Percentiles rank a stretch among this genome's conserved stretches.
These are phyloP conservation scores for Mactromeris polynyma DNA, from an alignment of 2,888 invertebrate genomes.

Conservation along the genomic window DNA sequence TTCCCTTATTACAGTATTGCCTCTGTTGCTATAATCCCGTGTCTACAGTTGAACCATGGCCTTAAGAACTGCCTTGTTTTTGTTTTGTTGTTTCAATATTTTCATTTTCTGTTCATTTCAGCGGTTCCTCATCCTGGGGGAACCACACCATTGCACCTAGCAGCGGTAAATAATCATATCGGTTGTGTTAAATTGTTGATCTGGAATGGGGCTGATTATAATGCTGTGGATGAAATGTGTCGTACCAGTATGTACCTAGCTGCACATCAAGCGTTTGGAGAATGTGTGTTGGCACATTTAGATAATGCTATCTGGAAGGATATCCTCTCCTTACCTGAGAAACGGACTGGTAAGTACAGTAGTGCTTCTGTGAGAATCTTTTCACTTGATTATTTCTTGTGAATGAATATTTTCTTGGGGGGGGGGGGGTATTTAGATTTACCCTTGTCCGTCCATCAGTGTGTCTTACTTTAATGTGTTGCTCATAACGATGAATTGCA, in stretches of 20 bases:
- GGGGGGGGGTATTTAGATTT: no score
- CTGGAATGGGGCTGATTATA: slow-evolving; percentile 86
- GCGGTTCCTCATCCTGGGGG: slow-evolving; percentile 85
- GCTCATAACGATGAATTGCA: no score
- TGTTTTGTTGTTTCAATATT: neutral
- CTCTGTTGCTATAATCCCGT: no score
- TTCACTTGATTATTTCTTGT: no score
- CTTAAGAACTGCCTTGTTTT: neutral
- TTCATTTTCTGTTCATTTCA: slow-evolving; percentile 24
- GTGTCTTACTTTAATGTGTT: no score
- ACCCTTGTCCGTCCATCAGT: no score
- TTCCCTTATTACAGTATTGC: no score
- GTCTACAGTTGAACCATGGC: no score
- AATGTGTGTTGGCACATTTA: slow-evolving; percentile 84
- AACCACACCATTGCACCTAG: slow-evolving; percentile 85
- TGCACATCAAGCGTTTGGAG: slow-evolving; percentile 78
- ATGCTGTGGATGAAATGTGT: slow-evolving; percentile 84
- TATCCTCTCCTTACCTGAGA: slow-evolving; percentile 85
- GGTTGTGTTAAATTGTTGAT: slow-evolving; percentile 84
- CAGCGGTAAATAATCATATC: slow-evolving; percentile 82
- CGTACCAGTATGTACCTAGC: slow-evolving; percentile 85
- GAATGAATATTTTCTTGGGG: no score
- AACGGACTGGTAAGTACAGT: slow-evolving; percentile 74
- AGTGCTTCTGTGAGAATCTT: no score
- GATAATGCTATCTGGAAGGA: slow-evolving; percentile 85